A percentile compares a stretch with the other conserved stretches of the same genome.
Conservation (phyloP, 2,888 invertebrate genomes). For the Oligia fasciuncula region DNA sequence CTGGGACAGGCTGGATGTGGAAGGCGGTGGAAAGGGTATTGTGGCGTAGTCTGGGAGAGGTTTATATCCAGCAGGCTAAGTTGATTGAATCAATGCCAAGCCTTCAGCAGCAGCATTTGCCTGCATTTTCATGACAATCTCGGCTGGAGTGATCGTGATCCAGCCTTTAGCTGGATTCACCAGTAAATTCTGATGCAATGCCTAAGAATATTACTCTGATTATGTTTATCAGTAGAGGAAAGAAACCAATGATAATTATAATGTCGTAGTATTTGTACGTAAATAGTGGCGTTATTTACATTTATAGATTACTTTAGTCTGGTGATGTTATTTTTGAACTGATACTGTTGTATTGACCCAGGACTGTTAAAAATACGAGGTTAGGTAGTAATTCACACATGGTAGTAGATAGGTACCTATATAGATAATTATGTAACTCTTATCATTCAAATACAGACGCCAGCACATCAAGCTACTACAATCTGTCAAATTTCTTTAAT, state of each 20-base stretch:
- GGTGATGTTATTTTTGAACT: constrained; percentile 39
- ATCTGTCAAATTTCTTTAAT: too few relatives aligned
- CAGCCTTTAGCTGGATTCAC: not conserved
- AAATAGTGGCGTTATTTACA: constrained; percentile 31
- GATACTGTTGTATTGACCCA: not conserved
- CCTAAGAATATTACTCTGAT: constrained; percentile 13
- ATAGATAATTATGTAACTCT: not conserved
- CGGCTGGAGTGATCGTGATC: not conserved
- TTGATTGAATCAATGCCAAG: not conserved
- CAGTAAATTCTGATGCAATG: constrained; percentile 44
- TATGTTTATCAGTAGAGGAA: constrained; percentile 51
- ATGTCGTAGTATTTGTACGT: constrained; percentile 36
- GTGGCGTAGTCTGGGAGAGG: not conserved
- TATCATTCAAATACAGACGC: not conserved
- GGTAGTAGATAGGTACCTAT: not conserved
- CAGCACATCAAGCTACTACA: too few relatives aligned
- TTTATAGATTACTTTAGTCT: not conserved
- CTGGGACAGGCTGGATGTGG: not conserved
- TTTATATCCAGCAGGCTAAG: too few relatives aligned
- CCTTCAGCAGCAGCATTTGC: too few relatives aligned
- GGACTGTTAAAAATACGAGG: constrained; percentile 3
- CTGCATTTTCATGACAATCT: not conserved
- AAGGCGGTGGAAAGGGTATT: not conserved
- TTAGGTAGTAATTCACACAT: not conserved
- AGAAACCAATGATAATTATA: constrained; percentile 53